Evolutionary conservation across 2,113 vertebrate species (phyloP), one percentile per base, ranked within the genome.

Genomic region (Acanthochromis polyacanthus): DNA sequence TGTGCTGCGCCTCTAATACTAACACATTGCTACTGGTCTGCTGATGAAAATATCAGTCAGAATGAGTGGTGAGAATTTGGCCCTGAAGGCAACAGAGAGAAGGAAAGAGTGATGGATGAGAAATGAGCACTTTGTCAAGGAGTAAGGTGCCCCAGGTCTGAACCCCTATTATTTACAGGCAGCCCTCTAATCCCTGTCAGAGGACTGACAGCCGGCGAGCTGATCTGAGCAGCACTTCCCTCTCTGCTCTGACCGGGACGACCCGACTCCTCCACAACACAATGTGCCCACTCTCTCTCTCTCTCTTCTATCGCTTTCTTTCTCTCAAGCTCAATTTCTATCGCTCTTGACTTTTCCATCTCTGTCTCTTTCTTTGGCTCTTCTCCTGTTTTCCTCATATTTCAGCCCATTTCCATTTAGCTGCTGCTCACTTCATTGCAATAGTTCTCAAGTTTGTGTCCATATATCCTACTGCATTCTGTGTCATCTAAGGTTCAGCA

Each of bases 101-200:
- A 52, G 17, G 28, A 53, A 22, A 81, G 51, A 82, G 38, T 25
- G 81, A 88, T n/a, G 55, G 81, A 56, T 72, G 81, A 88, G 53
- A 82, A 53, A 87, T 81, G 75, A 81, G 60, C 32, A 79, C 58
- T 71, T 56, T 82, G 75, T 71, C 51, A 79, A 43, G 50, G 36
- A 78, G 71, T 30, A 30, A 77, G 52, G 73, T 85, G 89, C 61
- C 85, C 90, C 83, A 38, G 62, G 66, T 72, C 75, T 88, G 84
- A 88, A 84, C 86, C 89, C 88, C 57, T 71, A 86, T 90, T 80
- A 93, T 87, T 88, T 90, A 88, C 91, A 81, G 81, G 36, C 78
- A 38, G 76, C n/a, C 20, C n/a, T 89, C 73, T 89, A 74, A 81
- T 81, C 82, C 68, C 78, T 82, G 85, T 87, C 87, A 90, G 56